Base-by-base conservation (phyloP, 2,888 invertebrate genomes). In the Cheilosia pagana region DNA sequence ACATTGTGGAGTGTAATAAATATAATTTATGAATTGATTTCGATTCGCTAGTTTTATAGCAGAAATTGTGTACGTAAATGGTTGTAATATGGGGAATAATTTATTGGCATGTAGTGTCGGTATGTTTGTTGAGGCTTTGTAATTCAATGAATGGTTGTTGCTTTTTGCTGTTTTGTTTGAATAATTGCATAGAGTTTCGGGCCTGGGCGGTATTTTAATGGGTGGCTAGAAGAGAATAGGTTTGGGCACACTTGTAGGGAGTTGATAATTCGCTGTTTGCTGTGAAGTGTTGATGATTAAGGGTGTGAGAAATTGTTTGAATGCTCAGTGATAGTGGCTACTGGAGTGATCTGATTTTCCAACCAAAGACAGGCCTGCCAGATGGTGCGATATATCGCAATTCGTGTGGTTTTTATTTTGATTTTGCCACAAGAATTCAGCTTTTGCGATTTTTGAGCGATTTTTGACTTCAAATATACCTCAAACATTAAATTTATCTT, bases 11-110 rank as follows among this genome's bases (percentile, higher is more conserved):
- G 74, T 53, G 53, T 60, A 71, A 77, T 82, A 76, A 82, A 71
- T 77, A 41, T 71, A 60, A 76, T 82, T 60, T 82, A 77, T 82
- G 81, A 77, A 82, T 81, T 77, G 63, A 77, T 77, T 82, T 77
- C 71, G 65, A 67, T 67, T 77, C 67, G 67, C 53, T 65, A 77
- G 53, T 65, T 77, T 82, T 53, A 65, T 76, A 31, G 59, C 45
- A 23, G 76, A 71, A 67, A 71, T 82, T 62, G 60, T 48, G 63
- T 71, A 67, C 70, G 65, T 67, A 81, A 81, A 71, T 71, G 71
- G 63, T 35, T 67, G 60, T 55, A 63, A 41, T 23, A 41, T 23
- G 59, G 45, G 50, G 39, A 59, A 76, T 71, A 65, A 68, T 67
- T 76, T 70, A 76, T 81, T 52, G 35, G 50, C 57, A 52, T 55